A percentile compares a stretch with the other conserved stretches of the same genome.
These are phyloP conservation scores for Chiroxiphia lanceolata DNA, from an alignment of 2,797 vertebrate genomes.

Conservation along the genomic window DNA sequence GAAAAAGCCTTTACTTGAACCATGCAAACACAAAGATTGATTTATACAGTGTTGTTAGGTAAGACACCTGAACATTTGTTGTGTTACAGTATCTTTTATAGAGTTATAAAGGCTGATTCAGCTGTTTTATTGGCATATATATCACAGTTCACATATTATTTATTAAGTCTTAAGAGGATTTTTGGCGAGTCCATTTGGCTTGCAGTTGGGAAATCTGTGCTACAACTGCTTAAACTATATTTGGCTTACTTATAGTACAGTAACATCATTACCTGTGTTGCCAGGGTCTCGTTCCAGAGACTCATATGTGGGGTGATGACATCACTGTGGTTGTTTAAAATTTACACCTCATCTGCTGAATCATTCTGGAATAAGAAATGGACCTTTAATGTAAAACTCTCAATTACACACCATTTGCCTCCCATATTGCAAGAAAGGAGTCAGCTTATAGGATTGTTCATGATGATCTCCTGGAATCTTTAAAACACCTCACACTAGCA, in stretches of 20 bases:
- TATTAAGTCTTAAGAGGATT: background rate
- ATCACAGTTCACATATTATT: background rate
- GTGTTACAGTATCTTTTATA: background rate
- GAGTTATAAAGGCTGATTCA: background rate
- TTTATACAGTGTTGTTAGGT: background rate
- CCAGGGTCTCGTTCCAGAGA: background rate
- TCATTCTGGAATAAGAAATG: background rate
- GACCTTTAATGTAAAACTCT: background rate
- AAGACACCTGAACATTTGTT: background rate
- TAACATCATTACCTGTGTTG: background rate
- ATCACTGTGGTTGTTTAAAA: background rate
- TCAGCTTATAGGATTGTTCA: background rate
- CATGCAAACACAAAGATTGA: background rate
- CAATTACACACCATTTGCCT: background rate
- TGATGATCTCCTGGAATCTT: background rate
- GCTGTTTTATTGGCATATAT: background rate
- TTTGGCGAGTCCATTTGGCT: constrained; percentile 19
- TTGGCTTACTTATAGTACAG: background rate
- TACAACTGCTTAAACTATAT: background rate
- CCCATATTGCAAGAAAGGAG: background rate
- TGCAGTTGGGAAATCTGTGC: background rate
- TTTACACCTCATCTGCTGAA: constrained; percentile 52
- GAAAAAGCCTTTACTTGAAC: background rate
- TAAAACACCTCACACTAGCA: background rate
- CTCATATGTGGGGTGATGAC: background rate